A percentile compares a stretch with the other conserved stretches of the same genome.
Conservation (phyloP, 2,888 invertebrate genomes). For the Zygaena filipendulae region DNA sequence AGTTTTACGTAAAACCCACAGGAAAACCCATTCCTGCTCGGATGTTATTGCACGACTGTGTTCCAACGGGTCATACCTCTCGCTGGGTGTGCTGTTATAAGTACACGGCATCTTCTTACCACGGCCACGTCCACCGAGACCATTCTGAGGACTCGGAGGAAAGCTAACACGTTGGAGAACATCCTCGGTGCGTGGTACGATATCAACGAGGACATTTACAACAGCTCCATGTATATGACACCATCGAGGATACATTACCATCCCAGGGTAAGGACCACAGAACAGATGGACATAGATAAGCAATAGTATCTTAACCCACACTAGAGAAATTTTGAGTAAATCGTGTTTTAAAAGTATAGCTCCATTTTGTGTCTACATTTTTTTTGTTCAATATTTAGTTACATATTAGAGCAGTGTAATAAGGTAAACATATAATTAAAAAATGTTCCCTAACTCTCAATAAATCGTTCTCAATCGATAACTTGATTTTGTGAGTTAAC, state of each 20-base stretch:
- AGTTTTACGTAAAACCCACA: no score
- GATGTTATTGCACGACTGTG: constrained; percentile 31
- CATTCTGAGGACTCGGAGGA: constrained; percentile 19
- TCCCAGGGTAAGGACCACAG: constrained; percentile 22
- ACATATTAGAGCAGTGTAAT: no score
- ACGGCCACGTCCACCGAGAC: constrained; percentile 33
- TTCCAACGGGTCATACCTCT: constrained; percentile 22
- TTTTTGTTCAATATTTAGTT: background rate
- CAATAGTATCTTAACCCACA: no score
- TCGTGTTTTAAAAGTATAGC: no score
- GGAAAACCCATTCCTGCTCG: constrained; percentile 17
- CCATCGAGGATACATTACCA: constrained; percentile 31
- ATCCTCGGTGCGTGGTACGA: constrained; percentile 39
- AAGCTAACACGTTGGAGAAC: constrained; percentile 14
- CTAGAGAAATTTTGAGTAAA: no score
- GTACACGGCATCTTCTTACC: constrained; percentile 31
- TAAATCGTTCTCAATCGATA: no score
- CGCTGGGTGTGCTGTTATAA: constrained; percentile 30
- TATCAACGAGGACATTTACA: constrained; percentile 10
- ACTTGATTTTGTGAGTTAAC: no score
- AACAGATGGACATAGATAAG: no score
- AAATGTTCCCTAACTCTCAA: no score
- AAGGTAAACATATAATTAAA: no score
- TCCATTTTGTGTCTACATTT: background rate
- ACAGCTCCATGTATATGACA: constrained; percentile 27